Percentiles rank a stretch among this genome's conserved stretches.
phyloP scores from a whole-genome alignment of 2,888 invertebrate genomes.

The Campoplex capitator region DNA sequence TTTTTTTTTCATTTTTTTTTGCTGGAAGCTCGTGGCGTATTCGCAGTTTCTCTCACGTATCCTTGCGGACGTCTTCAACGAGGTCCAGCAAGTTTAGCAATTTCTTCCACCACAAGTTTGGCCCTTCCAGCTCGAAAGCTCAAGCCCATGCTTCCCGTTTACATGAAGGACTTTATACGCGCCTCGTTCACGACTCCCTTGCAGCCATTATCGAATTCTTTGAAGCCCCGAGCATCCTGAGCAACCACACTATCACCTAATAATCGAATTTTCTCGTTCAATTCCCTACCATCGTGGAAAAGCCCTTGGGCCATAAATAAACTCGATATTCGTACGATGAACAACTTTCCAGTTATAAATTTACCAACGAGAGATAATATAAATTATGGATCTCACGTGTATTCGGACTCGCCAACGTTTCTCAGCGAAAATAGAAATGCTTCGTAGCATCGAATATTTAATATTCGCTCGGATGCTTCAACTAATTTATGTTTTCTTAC shows the following conservation, averaged over 20 bases:
- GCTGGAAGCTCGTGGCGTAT: conserved; percentile 51
- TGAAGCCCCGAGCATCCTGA: conserved; percentile 31
- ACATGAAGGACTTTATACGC: conserved; percentile 42
- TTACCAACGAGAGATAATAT: conserved; percentile 33
- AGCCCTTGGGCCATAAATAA: conserved; percentile 57
- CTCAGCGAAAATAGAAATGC: conserved; percentile 18
- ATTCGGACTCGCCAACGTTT: conserved; percentile 22
- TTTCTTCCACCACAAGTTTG: conserved; percentile 65
- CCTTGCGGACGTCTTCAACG: conserved; percentile 4
- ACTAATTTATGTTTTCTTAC: not conserved
- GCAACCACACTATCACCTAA: conserved; percentile 57
- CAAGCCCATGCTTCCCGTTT: conserved; percentile 9
- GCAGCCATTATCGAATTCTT: conserved; percentile 70
- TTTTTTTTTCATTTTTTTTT: not conserved
- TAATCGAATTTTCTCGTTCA: conserved; percentile 69
- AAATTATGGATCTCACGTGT: conserved; percentile 43
- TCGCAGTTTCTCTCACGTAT: conserved; percentile 2
- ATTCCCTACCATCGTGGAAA: conserved; percentile 35
- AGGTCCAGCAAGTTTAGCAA: conserved; percentile 65
- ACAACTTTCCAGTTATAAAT: conserved; percentile 51
- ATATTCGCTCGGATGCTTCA: not conserved
- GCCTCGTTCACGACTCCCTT: conserved; percentile 42
- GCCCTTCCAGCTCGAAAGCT: conserved; percentile 45
- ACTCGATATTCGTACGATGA: conserved; percentile 46
- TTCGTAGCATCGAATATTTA: conserved; percentile 14